phyloP scores from a whole-genome alignment of 2,113 vertebrate species.

The Procavia capensis region DNA sequence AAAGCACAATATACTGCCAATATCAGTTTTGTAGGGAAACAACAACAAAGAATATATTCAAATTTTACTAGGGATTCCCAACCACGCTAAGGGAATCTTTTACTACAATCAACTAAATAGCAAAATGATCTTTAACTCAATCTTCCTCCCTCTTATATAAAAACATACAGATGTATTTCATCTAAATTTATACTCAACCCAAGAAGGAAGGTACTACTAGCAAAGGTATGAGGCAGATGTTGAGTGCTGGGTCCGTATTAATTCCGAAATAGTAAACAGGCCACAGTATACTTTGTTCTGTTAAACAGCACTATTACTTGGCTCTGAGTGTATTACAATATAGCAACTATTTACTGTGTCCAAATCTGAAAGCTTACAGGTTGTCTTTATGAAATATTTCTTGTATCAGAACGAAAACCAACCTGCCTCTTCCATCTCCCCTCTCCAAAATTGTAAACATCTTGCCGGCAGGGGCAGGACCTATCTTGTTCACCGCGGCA shows the following conservation, averaged over 20 bases:
- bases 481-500: neutral
- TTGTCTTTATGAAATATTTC: slow-evolving; percentile 47
- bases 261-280: neutral
- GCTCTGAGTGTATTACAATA: neutral
- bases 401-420: slow-evolving; percentile 52
- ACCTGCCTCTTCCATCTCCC: neutral
- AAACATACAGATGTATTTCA: neutral
- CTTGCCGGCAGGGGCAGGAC: neutral
- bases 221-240: neutral
- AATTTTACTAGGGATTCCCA: slow-evolving; percentile 17
- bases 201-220: neutral
- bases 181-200: slow-evolving; percentile 11
- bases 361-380: neutral
- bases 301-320: neutral
- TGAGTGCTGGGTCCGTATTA: neutral
- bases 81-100: neutral
- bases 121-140: slow-evolving; percentile 43
- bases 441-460: neutral
- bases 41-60: slow-evolving; percentile 18
- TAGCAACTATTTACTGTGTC: neutral
- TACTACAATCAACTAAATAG: neutral
- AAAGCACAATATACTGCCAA: neutral
- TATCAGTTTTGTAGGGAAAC: neutral
- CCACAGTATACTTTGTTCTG: neutral
- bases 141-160: neutral